Evolutionary conservation across 2,888 invertebrate species (phyloP), one percentile per base, ranked within the genome.

Genomic region (Odontothrips loti): DNA sequence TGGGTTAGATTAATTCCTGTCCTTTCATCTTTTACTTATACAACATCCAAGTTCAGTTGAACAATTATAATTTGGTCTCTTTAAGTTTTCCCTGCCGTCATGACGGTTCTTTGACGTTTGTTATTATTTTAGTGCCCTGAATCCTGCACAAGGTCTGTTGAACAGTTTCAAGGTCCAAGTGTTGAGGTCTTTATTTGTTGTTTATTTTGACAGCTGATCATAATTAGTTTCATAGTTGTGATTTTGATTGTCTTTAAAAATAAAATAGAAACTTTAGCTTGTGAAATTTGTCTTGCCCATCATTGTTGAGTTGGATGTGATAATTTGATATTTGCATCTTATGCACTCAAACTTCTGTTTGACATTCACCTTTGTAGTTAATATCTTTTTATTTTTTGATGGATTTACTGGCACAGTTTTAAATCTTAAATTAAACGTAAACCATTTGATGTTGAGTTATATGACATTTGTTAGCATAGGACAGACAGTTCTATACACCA

Each of bases 141-240:
- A 43, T 43, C 34, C 34, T 43, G 34, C 34, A 43, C 58, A 58
- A 58, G 58, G 15, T 20, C 58, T 58, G 58, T 20, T 20, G 68
- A 68, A n/a, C 20, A 23, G n/a, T 68, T 68, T 68, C 68, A 68
- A 68, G 68, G 68, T 68, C 68, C 68, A 68, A 68, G n/a, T 68
- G 68, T 23, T 68, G 20, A 9, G 23, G 23, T 23, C 23, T 20
- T 68, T 20, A 51, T 43, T 43, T 43, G 34, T 43, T 43, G 2
- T 43, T 6, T 43, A 2, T 6, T 43, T 43, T 43, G 34, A 43
- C 34, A 4, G 34, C 34, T 43, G 34, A 6, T 43, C 34, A 43
- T 4, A 6, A 43, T 6, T 6, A 43, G 34, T 43, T 43, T 43
- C 6, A 43, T 6, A 4, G 6, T 43, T 43, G n/a, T 43, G 34